Percentiles rank a stretch among this genome's conserved stretches.
Conservation (phyloP, 1,140 invertebrate species). For the Oedothorax gibbosus region DNA sequence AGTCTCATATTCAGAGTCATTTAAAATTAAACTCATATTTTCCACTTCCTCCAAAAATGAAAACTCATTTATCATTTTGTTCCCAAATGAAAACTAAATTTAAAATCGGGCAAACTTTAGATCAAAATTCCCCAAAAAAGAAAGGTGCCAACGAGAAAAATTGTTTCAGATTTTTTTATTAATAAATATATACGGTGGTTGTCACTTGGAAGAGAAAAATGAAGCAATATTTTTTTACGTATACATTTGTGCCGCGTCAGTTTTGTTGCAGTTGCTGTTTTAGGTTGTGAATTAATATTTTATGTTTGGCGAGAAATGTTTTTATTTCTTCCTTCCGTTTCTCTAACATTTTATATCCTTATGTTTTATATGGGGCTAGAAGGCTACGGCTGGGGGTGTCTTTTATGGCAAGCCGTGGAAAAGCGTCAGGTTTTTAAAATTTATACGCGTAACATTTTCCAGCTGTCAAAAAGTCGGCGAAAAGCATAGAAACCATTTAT, state of each 20-base stretch:
- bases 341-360: background rate
- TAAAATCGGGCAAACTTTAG: background rate
- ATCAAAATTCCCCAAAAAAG: background rate
- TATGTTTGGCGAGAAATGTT: slow-evolving; percentile 17
- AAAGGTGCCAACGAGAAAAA: background rate
- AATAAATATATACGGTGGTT: slow-evolving; percentile 1
- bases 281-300: slow-evolving; percentile 41
- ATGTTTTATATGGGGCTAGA: slow-evolving; percentile 22
- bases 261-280: slow-evolving; percentile 28
- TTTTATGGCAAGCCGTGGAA: slow-evolving; percentile 29
- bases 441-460: slow-evolving; percentile 45
- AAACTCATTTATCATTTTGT: background rate
- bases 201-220: background rate
- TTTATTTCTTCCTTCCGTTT: slow-evolving; percentile 3
- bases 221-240: slow-evolving; percentile 30
- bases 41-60: too few species aligned
- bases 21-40: too few species aligned
- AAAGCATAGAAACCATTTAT: background rate
- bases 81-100: background rate
- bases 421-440: slow-evolving; percentile 51
- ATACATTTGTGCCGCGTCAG: slow-evolving; percentile 45
- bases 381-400: slow-evolving; percentile 30
- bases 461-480: slow-evolving; percentile 34
- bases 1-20: too few species aligned
- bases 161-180: slow-evolving; percentile 10